Conservation (phyloP, 2,888 invertebrate genomes). For the Drosophila limbata region DNA sequence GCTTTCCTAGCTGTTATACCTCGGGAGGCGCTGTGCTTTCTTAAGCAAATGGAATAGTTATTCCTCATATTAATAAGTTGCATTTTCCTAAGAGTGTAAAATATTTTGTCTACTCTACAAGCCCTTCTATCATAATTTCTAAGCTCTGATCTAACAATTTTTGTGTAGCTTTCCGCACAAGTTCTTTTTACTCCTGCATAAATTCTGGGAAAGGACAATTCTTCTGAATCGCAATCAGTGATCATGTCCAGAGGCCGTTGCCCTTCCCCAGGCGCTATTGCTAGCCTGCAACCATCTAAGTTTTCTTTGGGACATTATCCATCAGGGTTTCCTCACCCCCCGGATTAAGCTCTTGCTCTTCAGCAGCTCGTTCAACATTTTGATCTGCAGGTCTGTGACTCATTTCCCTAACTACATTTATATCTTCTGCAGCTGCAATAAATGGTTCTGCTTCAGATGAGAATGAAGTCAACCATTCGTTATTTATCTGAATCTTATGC, state of each 20-base stretch:
- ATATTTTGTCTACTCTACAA: background rate
- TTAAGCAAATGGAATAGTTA: background rate
- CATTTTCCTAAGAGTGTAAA: background rate
- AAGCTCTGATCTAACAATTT: background rate
- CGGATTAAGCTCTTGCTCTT: no score
- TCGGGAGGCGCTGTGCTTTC: background rate
- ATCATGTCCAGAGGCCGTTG: slow-evolving; percentile 4
- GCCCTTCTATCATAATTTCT: no score
- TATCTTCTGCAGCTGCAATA: slow-evolving; percentile 10
- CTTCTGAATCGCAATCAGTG: background rate
- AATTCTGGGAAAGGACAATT: background rate
- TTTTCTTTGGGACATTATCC: slow-evolving; percentile 2
- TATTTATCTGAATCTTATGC: background rate
- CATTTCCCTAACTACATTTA: background rate
- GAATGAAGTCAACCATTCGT: slow-evolving; percentile 1
- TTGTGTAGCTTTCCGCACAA: background rate
- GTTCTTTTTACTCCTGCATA: background rate
- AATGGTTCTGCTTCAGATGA: slow-evolving; percentile 1
- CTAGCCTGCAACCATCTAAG: background rate
- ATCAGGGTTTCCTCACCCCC: no score
- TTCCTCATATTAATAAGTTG: background rate
- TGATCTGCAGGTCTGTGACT: background rate
- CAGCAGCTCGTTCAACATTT: no score
- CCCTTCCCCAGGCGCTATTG: background rate
- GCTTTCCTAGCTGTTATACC: background rate